Evolutionary conservation across 23 tunicate genomes (phyloP), one percentile per base, ranked within the genome.

Genomic region (Diplosoma virens): DNA sequence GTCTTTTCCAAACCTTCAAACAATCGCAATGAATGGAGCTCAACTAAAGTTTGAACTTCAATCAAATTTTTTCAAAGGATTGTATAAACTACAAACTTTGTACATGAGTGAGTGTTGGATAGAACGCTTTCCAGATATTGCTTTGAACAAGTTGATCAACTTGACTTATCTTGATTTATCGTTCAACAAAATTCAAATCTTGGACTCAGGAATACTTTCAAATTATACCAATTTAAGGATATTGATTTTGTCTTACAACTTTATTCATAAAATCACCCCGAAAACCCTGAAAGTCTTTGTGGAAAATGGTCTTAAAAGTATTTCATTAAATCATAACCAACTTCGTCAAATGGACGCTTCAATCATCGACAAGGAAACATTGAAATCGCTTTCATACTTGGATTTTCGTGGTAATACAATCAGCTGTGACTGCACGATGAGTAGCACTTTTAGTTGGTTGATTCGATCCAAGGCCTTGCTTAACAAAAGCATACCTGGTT

Each of bases 331-430:
- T 37, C 11, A 26, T 31, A 75, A 75, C 55, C 66, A 46, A 9
- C 27, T 75, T 16, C 0, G 66, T 1, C 27, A 75, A 30, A 31
- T 75, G 32, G 75, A 25, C 6, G 66, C 64, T 22, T 17, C 28
- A 68, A 21, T 68, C 22, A 9, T 53, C 37, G 26, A 47, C 36
- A 30, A 37, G 32, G 28, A 24, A 14, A 21, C 47, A 45, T 54
- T 75, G 35, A 25, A 29, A 54, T 20, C 18, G 2, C 34, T 76
- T 1, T 7, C 5, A 3, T 30, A 59, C 26, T 76, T 76, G 54
- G 81, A 76, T 34, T 34, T 76, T 32, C 54, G 81, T 0, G 81
- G 81, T 32, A 76, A 59, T 33, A 21, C n/a, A 0, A 16, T 76
- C 18, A 25, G 23, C 16, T 76, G 81, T 59, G 66, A 29, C 16